Conservation (phyloP, 2,797 vertebrate species). For the Girardinus metallicus region DNA sequence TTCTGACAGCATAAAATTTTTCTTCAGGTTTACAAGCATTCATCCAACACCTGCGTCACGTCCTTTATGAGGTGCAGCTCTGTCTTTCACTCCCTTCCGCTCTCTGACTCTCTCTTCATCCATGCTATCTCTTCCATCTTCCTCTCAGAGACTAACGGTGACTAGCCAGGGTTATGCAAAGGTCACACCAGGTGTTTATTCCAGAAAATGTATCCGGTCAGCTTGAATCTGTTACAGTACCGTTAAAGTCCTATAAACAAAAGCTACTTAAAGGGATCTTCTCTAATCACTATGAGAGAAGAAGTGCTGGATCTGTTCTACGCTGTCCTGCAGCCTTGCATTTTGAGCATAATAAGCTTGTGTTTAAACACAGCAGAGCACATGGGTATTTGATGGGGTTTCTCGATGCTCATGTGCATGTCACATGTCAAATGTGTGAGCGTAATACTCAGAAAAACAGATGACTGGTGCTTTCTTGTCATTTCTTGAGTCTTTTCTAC, state of each 20-base stretch:
- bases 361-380: slow-evolving; percentile 55
- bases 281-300: slow-evolving; percentile 46
- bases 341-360: slow-evolving; percentile 53
- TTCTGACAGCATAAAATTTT: slow-evolving; percentile 37
- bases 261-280: slow-evolving; percentile 67
- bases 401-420: slow-evolving; percentile 12
- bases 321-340: slow-evolving; percentile 42
- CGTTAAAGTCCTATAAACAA: slow-evolving; percentile 59
- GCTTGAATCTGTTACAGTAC: slow-evolving; percentile 73
- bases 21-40: slow-evolving; percentile 65
- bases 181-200: slow-evolving; percentile 69
- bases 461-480: slow-evolving; percentile 56
- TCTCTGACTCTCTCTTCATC: slow-evolving; percentile 32
- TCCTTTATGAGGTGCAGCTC: slow-evolving; percentile 71
- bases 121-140: slow-evolving; percentile 46
- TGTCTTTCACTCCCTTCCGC: slow-evolving; percentile 17
- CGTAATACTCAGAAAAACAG: slow-evolving; percentile 43
- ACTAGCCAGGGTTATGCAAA: slow-evolving; percentile 45
- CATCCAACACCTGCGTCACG: slow-evolving; percentile 79
- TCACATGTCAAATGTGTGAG: slow-evolving; percentile 16
- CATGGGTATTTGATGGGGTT: slow-evolving; percentile 55
- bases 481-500: slow-evolving; percentile 41
- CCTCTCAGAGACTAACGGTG: slow-evolving; percentile 42
- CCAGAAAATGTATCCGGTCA: slow-evolving; percentile 65
- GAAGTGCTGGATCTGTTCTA: slow-evolving; percentile 57